Base-by-base conservation (phyloP, 2,797 vertebrate species). In the Rallus crepitans region DNA sequence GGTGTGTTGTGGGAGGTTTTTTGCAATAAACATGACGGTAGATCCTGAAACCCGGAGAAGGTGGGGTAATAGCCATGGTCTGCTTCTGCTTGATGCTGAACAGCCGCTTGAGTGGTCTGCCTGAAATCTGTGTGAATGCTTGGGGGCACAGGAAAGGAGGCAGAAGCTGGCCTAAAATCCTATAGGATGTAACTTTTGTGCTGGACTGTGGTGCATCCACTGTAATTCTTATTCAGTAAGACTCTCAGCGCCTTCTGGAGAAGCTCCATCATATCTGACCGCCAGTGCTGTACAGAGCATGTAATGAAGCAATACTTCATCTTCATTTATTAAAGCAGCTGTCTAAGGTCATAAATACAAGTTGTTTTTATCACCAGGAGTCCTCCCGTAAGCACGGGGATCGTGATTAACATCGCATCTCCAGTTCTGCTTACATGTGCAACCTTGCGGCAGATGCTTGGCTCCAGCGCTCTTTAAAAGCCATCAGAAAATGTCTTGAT, bases 311-410 rank as follows among this genome's bases (percentile, higher is more conserved):
- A 69, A 76, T 70, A 66, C 68, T 94, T 86, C 6, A 88, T 90
- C 28, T 42, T 48, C 20, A 13, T 83, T 90, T 79, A 79, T 87
- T 94, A 89, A 95, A 95, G 81, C 82, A 87, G 82, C 73, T 87
- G 85, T 82, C 80, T 89, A 21, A 89, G 88, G 90, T 75, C 83
- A 61, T 89, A 92, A 94, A 96, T 35, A 87, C n/a, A 3, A 79
- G 83, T 25, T 60, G 82, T 77, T 96, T 91, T 83, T 82, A 94
- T 63, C 87, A 95, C 82, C 82, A 72, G 30, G n/a, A 83, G 64
- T 63, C 52, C 66, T 93, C 90, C 55, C 15, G 1, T 48, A 73
- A 82, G 60, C 30, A n/a, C 27, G 45, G 68, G 48, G 57, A 89
- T 18, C 66, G 84, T 84, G 91, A 95, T 93, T 92, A 90, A 77